Evolutionary conservation across 2,113 vertebrate species (phyloP), one percentile per base, ranked within the genome.

Genomic region (Centropristis striata): DNA sequence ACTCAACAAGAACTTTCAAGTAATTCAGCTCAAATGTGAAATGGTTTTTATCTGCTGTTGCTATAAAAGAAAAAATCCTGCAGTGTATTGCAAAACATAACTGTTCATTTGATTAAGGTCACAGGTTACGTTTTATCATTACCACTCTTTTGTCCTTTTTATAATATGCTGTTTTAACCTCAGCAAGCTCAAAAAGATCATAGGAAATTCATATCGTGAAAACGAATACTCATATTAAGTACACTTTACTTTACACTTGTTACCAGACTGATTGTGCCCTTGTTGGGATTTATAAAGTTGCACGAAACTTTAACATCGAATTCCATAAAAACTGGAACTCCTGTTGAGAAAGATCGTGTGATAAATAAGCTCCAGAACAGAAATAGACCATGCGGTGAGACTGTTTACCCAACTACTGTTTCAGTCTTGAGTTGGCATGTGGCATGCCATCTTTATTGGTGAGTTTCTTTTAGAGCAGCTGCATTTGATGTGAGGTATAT

Each of bases 11-110:
- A 55, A 55, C 18, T 5, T 64, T 37, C 9, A 55, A 70, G 16
- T 32, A 1, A 71, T 46, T 44, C 28, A 42, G n/a, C 55, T 83
- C 23, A 55, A 46, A 64, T 72, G 67, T 66, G 60, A 7, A 60
- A 47, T 27, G 27, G 8, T 65, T 76, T 32, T 59, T 6, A 68
- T 61, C 23, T 15, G 12, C 36, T n/a, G 23, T 2, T 28, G 21
- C 21, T 44, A 36, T 49, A n/a, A 57, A 67, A 49, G 47, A 20
- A 4, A 42, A 58, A 65, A 51, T 27, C 14, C 25, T 37, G n/a
- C 2, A 50, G 32, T 16, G 14, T 46, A 25, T 8, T 51, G 14
- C 23, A 11, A 66, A 78, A 68, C 23, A 58, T 4, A 63, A n/a
- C 8, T 47, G 6, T 49, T 51, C 18, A 51, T 42, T 71, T 28